These are phyloP conservation scores for Schizotus pectinicornis DNA, from an alignment of 2,888 invertebrate genomes.

Conservation along the genomic window DNA sequence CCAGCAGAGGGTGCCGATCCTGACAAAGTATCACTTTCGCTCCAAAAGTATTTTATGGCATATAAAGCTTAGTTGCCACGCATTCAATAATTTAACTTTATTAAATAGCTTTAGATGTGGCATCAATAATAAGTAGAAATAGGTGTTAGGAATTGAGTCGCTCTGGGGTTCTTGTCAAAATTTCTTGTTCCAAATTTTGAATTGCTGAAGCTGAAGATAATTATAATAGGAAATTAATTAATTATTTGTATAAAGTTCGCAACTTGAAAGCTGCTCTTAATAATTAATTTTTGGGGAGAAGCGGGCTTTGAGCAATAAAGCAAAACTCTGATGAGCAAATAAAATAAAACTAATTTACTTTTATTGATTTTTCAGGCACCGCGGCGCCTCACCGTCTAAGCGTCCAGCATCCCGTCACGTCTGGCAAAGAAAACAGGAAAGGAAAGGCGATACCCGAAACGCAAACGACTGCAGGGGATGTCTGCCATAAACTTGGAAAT, in stretches of 20 bases:
- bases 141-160: no score
- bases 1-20: no score
- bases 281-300: neutral
- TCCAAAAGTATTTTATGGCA: no score
- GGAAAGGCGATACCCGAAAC: slow-evolving; percentile 48
- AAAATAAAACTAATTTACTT: slow-evolving; percentile 25
- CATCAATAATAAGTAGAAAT: no score
- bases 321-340: neutral
- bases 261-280: neutral
- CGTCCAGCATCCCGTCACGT: slow-evolving; percentile 39
- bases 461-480: slow-evolving; percentile 46
- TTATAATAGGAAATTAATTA: no score
- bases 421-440: slow-evolving; percentile 43
- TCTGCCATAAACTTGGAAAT: slow-evolving; percentile 48
- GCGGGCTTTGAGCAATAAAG: neutral
- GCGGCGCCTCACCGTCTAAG: slow-evolving; percentile 42
- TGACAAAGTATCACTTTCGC: no score
- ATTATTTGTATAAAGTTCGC: no score
- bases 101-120: no score
- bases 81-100: neutral
- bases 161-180: no score
- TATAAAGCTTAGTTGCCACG: neutral
- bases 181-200: no score
- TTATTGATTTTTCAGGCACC: slow-evolving; percentile 34
- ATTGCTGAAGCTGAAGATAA: no score